These are phyloP conservation scores for Rhagologus leucostigma DNA, from an alignment of 2,113 vertebrate genomes.

Conservation along the genomic window DNA sequence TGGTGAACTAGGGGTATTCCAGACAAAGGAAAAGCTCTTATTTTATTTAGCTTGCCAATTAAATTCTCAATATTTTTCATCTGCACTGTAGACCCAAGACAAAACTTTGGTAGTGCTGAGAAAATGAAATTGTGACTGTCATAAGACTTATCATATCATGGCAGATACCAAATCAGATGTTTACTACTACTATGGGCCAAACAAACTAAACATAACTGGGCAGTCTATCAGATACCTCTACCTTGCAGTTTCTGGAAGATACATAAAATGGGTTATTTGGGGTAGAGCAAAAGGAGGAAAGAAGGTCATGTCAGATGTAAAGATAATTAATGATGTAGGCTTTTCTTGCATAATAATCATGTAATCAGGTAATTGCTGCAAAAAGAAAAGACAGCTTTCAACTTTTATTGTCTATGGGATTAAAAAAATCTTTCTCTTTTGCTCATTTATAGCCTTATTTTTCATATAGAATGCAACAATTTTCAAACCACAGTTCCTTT, in stretches of 20 bases:
- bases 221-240: not conserved
- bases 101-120: not conserved
- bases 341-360: not conserved
- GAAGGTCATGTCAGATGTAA: not conserved
- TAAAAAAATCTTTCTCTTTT: not conserved
- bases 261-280: not conserved
- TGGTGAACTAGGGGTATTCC: not conserved
- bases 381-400: not conserved
- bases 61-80: not conserved
- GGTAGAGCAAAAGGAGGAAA: not conserved
- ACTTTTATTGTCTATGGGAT: not conserved
- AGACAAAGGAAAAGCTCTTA: not conserved
- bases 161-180: not conserved
- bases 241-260: not conserved
- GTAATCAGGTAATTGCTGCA: not conserved
- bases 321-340: not conserved
- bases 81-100: not conserved
- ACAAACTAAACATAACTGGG: not conserved
- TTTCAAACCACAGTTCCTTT: not conserved
- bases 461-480: not conserved
- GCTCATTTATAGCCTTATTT: not conserved
- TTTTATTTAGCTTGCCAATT: not conserved
- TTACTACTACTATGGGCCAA: not conserved
- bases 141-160: not conserved
- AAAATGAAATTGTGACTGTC: not conserved